A percentile compares a stretch with the other conserved stretches of the same genome.
These are phyloP conservation scores for Anoncus sp. DNA, from an alignment of 2,888 invertebrate species.

Conservation along the genomic window DNA sequence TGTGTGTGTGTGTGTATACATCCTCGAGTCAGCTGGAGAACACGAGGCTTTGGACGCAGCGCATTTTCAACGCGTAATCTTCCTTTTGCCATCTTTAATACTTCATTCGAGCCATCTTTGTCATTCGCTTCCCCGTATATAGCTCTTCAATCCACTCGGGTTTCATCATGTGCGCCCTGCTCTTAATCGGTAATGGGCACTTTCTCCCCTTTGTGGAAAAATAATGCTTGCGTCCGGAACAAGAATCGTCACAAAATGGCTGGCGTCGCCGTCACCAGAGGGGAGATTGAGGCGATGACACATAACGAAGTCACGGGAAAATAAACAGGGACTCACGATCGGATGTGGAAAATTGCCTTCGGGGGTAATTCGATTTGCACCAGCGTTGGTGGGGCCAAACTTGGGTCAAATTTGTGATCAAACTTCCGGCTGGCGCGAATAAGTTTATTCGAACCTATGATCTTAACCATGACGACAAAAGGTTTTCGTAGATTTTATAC, in stretches of 20 bases:
- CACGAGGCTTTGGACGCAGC: constrained; percentile 16
- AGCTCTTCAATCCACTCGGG: constrained; percentile 8
- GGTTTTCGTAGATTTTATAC: constrained; percentile 9
- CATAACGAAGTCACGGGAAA: constrained; percentile 19
- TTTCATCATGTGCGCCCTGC: constrained; percentile 1
- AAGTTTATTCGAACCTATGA: background rate
- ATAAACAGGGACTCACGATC: constrained; percentile 8
- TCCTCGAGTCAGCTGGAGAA: constrained; percentile 33
- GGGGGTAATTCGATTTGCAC: constrained; percentile 25
- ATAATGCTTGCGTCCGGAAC: constrained; percentile 4
- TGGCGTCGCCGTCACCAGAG: background rate
- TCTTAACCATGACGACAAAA: constrained; percentile 7
- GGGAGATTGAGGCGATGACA: background rate
- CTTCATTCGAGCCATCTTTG: constrained; percentile 40
- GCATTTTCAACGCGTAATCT: constrained; percentile 55
- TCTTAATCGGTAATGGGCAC: constrained; percentile 51
- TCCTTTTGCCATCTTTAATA: constrained; percentile 47
- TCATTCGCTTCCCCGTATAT: constrained; percentile 35
- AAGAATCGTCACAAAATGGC: background rate
- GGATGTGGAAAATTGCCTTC: constrained; percentile 15
- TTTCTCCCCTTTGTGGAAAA: constrained; percentile 20
- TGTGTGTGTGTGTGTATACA: constrained; percentile 2
- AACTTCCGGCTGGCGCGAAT: constrained; percentile 1
- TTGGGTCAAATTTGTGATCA: constrained; percentile 1
- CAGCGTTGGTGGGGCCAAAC: background rate